Evolutionary conservation across 2,113 vertebrate genomes (phyloP).

Genomic region (Mus musculus): DNA sequence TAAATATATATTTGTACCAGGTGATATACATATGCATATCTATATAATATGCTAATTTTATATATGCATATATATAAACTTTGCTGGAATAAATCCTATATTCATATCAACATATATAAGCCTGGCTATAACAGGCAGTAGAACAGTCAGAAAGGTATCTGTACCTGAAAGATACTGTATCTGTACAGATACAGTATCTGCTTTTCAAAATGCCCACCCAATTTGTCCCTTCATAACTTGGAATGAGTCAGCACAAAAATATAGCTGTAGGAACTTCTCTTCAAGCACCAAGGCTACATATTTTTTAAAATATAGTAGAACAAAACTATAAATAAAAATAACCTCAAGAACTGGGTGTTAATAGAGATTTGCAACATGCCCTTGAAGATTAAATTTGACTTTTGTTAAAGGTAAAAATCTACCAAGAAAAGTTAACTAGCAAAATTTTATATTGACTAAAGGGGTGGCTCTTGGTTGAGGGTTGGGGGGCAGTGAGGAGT

Average conservation of each 20-base stretch:
- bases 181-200: neutral
- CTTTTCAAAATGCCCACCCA: neutral
- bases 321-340: slow-evolving; percentile 53
- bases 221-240: neutral
- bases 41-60: neutral
- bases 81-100: neutral
- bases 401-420: neutral
- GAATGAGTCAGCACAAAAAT: neutral
- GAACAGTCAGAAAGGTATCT: neutral
- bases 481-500: neutral
- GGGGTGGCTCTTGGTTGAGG: neutral
- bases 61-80: too few relatives aligned
- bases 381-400: neutral
- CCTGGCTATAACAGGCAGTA: neutral
- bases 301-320: neutral
- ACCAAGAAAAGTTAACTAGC: slow-evolving; percentile 15
- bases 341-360: neutral
- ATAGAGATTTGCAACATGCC: neutral
- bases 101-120: neutral
- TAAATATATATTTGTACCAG: neutral
- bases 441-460: slow-evolving; percentile 41
- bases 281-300: neutral
- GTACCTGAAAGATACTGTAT: too few relatives aligned
- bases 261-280: neutral
- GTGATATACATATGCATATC: too few relatives aligned